A percentile compares a stretch with the other conserved stretches of the same genome.
These are phyloP conservation scores for Serranus cabrilla DNA, from an alignment of 2,797 vertebrate species.

Conservation along the genomic window DNA sequence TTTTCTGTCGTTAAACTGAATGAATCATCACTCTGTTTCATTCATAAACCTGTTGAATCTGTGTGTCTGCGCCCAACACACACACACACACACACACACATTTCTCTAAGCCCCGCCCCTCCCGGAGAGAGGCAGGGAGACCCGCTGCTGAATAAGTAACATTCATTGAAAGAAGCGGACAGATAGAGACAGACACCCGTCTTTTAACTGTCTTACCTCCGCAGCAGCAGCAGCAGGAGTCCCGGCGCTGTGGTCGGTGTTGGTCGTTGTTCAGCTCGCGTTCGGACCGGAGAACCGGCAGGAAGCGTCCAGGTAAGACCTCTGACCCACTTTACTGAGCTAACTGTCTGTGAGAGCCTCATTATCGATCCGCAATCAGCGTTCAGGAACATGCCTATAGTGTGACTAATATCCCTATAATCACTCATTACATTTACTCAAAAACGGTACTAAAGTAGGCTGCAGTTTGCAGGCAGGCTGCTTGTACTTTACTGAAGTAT, in stretches of 20 bases:
- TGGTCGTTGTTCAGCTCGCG: neutral
- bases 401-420: too few species aligned
- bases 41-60: constrained; percentile 50
- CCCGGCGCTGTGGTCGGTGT: neutral
- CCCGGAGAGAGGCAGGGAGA: constrained; percentile 15
- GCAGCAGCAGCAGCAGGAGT: neutral
- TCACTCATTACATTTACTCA: too few species aligned
- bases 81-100: neutral
- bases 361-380: constrained; percentile 6
- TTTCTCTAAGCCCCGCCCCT: constrained; percentile 63
- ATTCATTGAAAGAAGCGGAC: constrained; percentile 17
- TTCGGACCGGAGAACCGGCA: constrained; percentile 2
- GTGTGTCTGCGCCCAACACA: neutral
- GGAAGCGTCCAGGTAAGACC: constrained; percentile 43
- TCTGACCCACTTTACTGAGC: neutral
- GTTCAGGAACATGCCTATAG: neutral
- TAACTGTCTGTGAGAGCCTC: neutral
- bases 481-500: too few species aligned
- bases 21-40: constrained; percentile 51
- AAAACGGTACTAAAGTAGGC: too few species aligned
- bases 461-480: too few species aligned
- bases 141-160: constrained; percentile 44
- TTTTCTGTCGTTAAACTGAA: neutral
- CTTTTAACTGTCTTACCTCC: neutral
- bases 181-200: neutral